Evolutionary conservation across 2,888 invertebrate genomes (phyloP).

Genomic region (Ophion costatus): DNA sequence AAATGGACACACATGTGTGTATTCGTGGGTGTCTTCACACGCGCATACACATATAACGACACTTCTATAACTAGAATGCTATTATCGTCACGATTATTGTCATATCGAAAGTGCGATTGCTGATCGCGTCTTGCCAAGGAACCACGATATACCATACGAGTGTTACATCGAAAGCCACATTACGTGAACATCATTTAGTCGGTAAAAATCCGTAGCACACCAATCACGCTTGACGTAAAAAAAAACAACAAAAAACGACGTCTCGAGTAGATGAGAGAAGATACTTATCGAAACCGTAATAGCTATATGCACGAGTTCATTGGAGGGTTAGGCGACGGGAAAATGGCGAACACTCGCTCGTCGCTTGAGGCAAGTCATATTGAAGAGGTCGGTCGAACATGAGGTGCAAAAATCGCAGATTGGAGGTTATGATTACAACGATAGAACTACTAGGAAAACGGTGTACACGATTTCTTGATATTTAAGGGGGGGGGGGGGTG

Average conservation of each 20-base stretch:
- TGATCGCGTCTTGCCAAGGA: constrained; percentile 44
- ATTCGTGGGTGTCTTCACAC: background rate
- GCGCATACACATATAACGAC: background rate
- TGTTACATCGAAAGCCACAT: constrained; percentile 61
- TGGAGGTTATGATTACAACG: no score
- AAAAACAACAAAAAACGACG: constrained; percentile 18
- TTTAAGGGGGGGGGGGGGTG: no score
- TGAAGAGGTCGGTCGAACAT: no score
- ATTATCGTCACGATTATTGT: background rate
- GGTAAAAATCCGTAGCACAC: constrained; percentile 7
- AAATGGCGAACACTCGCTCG: no score
- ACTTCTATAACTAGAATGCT: background rate
- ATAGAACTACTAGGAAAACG: no score
- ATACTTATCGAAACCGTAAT: constrained; percentile 4
- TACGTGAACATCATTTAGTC: background rate
- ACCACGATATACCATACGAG: background rate
- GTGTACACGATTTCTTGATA: no score
- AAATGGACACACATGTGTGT: background rate
- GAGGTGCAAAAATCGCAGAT: no score
- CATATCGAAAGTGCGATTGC: constrained; percentile 31
- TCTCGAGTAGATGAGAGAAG: constrained; percentile 17
- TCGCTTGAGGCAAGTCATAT: no score
- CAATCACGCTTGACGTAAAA: constrained; percentile 14
- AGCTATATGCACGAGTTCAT: constrained; percentile 1
- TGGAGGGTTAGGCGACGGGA: no score